phyloP scores from a whole-genome alignment of 2,888 invertebrate genomes.

The Panorpa germanica region DNA sequence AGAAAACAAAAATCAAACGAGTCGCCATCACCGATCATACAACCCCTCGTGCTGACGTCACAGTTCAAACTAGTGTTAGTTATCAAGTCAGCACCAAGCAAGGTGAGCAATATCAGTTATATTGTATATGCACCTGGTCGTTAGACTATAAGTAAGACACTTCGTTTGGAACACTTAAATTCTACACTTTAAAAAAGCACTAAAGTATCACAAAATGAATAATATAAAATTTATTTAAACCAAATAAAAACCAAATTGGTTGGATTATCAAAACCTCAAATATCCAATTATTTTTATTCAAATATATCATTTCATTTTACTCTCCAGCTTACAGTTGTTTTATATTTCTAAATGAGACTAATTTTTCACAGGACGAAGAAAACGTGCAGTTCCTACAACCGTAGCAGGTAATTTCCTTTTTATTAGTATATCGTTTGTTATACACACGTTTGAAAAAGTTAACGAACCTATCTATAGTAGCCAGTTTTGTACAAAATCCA shows the following conservation, averaged over 20 bases:
- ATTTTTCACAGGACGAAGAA: conserved; percentile 19
- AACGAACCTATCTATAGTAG: not conserved
- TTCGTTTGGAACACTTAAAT: no score
- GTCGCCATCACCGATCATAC: conserved; percentile 31
- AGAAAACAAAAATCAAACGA: conserved; percentile 28
- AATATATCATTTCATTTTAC: no score
- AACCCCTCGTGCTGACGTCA: conserved; percentile 35
- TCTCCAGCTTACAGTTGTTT: no score
- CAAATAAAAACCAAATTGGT: no score
- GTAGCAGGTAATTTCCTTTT: conserved; percentile 9
- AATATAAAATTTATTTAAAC: no score
- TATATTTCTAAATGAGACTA: no score
- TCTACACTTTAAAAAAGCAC: no score
- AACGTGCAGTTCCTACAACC: conserved; percentile 10
- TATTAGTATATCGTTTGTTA: not conserved
- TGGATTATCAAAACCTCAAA: no score
- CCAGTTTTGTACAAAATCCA: not conserved
- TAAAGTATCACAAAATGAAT: no score
- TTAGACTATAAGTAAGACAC: no score
- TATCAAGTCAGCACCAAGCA: conserved; percentile 51
- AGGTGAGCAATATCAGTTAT: conserved; percentile 25
- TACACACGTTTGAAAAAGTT: not conserved
- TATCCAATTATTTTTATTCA: no score
- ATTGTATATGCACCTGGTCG: no score
- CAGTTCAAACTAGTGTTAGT: conserved; percentile 62